Evolutionary conservation across 2,888 invertebrate species (phyloP).

Genomic region (Diloba caeruleocephala): DNA sequence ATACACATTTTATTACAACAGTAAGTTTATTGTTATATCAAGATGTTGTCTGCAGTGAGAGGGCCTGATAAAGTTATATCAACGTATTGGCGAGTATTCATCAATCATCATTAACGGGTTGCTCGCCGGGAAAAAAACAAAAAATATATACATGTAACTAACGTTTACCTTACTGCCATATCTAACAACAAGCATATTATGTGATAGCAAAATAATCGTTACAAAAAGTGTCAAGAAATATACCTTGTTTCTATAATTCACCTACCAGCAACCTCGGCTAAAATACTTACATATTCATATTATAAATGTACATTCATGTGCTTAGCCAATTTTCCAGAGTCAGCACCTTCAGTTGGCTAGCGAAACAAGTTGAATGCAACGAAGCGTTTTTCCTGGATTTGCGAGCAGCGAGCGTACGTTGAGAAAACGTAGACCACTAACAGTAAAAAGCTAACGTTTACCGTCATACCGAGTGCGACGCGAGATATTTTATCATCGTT

Average conservation of each 20-base stretch:
- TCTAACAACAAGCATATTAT: too few species aligned
- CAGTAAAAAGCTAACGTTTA: slow-evolving; percentile 40
- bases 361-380: slow-evolving; percentile 63
- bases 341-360: slow-evolving; percentile 51
- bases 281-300: slow-evolving; percentile 17
- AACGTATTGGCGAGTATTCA: too few species aligned
- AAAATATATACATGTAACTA: too few species aligned
- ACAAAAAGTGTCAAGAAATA: slow-evolving; percentile 5
- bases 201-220: background rate
- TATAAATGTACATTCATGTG: slow-evolving; percentile 30
- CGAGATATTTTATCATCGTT: slow-evolving; percentile 19
- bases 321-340: slow-evolving; percentile 44
- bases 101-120: too few species aligned
- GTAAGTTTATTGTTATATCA: too few species aligned
- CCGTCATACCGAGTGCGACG: slow-evolving; percentile 7
- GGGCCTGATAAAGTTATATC: too few species aligned
- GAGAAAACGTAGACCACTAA: slow-evolving; percentile 45
- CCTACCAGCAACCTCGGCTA: slow-evolving; percentile 9
- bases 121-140: too few species aligned
- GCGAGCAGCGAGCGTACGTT: slow-evolving; percentile 48
- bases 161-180: too few species aligned
- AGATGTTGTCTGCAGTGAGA: too few species aligned
- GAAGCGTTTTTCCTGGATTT: slow-evolving; percentile 61
- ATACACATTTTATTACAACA: too few species aligned
- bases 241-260: slow-evolving; percentile 10